Evolutionary conservation across 2,113 vertebrate genomes (phyloP), one percentile per base, ranked within the genome.

Genomic region (Ifrita kowaldi): DNA sequence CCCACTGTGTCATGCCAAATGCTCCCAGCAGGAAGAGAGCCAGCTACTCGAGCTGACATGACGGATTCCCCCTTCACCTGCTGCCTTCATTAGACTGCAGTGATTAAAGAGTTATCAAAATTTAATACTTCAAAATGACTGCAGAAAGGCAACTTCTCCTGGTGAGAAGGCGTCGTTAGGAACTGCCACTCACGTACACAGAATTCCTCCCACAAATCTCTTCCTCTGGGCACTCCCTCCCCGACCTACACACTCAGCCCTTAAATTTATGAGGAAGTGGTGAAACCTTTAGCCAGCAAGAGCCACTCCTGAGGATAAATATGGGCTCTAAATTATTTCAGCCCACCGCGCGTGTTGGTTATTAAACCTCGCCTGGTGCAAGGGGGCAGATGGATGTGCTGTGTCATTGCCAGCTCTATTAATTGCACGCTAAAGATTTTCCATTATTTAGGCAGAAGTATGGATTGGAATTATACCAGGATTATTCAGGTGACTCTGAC

Each of bases 51-150:
- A 86, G 33, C 37, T 90, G 94, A 74, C 93, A 46, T 93, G 97
- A 97, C 94, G 79, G 89, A 97, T 97, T 95, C 81, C 81, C 69
- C 92, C 82, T 94, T 90, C 92, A 94, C 95, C 96, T 96, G 81
- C 95, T 93, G 91, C 94, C 96, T 97, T 96, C 96, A 97, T 97
- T 95, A 97, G 96, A 56, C 56, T 76, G 71, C 59, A n/a, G 93
- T 97, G 96, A 97, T 97, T 95, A 96, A 97, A 59, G 97, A 96
- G 89, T 96, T 97, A 97, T 97, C 96, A 96, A 96, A 96, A 95
- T 94, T 95, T 96, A 92, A 97, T 95, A 12, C 81, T 53, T 97
- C 94, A 95, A 85, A 96, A 95, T 59, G 91, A 92, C 92, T 89
- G 74, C 71, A 96, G 92, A 91, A 95, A 91, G 75, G 93, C 86